Evolutionary conservation across 2,888 invertebrate species (phyloP).

Genomic region (Heliconius aoede): DNA sequence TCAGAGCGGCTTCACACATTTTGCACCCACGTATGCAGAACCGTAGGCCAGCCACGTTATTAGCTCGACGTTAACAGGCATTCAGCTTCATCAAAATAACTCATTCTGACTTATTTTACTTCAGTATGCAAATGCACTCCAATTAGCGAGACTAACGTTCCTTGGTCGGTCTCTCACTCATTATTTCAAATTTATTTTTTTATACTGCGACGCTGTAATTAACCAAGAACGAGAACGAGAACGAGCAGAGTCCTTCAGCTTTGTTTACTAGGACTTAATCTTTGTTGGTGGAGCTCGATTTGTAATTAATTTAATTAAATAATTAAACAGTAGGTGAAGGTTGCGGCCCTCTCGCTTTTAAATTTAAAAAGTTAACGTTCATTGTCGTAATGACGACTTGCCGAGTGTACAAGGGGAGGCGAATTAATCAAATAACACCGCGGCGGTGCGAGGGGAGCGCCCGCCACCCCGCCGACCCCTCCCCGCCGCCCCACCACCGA

Average conservation of each 20-base stretch:
- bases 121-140: constrained; percentile 80
- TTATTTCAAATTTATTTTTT: constrained; percentile 77
- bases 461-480: constrained; percentile 52
- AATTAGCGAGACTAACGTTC: constrained; percentile 78
- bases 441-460: constrained; percentile 67
- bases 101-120: constrained; percentile 73
- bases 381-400: constrained; percentile 79
- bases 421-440: constrained; percentile 84
- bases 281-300: constrained; percentile 72
- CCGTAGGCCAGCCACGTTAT: constrained; percentile 46
- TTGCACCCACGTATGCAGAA: constrained; percentile 24
- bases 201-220: constrained; percentile 69
- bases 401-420: constrained; percentile 83
- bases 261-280: constrained; percentile 81
- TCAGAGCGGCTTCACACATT: constrained; percentile 23
- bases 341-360: constrained; percentile 77
- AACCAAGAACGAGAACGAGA: constrained; percentile 71
- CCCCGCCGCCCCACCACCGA: constrained; percentile 61
- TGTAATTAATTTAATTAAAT: constrained; percentile 81
- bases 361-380: constrained; percentile 83
- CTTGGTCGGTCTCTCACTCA: constrained; percentile 76
- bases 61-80: constrained; percentile 59
- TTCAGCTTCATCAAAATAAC: constrained; percentile 74
- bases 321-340: constrained; percentile 81
- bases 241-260: constrained; percentile 68